phyloP scores from a whole-genome alignment of 1,140 invertebrate species.

The Bombus waltoni region DNA sequence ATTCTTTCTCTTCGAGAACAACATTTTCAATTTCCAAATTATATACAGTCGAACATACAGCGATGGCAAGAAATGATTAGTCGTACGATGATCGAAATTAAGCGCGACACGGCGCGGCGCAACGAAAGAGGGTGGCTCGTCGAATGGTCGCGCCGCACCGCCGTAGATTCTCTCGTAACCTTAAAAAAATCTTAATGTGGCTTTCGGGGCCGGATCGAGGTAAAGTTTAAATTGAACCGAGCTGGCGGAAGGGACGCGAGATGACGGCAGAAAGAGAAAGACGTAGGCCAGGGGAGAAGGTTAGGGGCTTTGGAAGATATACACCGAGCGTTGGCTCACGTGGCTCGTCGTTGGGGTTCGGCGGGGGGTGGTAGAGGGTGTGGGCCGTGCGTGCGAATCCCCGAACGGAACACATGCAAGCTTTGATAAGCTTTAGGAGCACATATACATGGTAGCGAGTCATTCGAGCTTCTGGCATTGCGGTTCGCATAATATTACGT shows the following conservation, averaged over 20 bases:
- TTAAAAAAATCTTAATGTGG: slow-evolving; percentile 82
- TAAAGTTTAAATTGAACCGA: slow-evolving; percentile 82
- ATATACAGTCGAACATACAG: no score
- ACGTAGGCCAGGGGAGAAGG: slow-evolving; percentile 63
- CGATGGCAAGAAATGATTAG: not conserved
- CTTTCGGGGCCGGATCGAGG: slow-evolving; percentile 73
- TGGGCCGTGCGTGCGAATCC: slow-evolving; percentile 78
- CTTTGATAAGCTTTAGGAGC: slow-evolving; percentile 79
- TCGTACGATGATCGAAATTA: not conserved
- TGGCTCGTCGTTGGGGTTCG: slow-evolving; percentile 42
- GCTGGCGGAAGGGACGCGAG: slow-evolving; percentile 70
- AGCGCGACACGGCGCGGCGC: no score
- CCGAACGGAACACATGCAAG: slow-evolving; percentile 78
- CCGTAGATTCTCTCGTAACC: slow-evolving; percentile 68
- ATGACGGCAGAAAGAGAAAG: slow-evolving; percentile 61
- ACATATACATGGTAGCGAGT: slow-evolving; percentile 66
- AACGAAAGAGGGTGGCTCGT: not conserved
- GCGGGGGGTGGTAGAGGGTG: slow-evolving; percentile 54
- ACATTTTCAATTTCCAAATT: not conserved
- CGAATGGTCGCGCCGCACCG: slow-evolving; percentile 1
- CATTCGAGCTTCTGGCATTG: slow-evolving; percentile 70
- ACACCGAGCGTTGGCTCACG: slow-evolving; percentile 68
- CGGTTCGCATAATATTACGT: slow-evolving; percentile 75
- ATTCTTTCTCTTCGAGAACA: no score
- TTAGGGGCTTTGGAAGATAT: slow-evolving; percentile 75